phyloP scores from a whole-genome alignment of 2,797 vertebrate species.

The Mastacembelus armatus region DNA sequence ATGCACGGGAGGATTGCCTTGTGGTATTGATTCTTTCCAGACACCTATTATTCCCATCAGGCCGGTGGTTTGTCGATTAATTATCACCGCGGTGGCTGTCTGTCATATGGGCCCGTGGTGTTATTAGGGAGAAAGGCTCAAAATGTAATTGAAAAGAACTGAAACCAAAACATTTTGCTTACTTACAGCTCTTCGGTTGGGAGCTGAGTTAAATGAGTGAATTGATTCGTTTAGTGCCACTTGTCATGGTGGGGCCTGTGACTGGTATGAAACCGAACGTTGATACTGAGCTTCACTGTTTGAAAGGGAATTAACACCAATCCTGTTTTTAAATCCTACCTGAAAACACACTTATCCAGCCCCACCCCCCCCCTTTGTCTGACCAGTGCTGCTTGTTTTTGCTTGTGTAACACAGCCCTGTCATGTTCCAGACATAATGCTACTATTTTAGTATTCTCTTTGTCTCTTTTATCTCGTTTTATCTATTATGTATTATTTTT shows the following conservation, averaged over 20 bases:
- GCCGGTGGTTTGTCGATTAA: conserved; percentile 54
- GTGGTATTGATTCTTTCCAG: conserved; percentile 56
- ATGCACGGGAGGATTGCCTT: conserved; percentile 28
- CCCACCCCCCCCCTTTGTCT: too few relatives aligned
- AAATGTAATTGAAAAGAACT: conserved; percentile 35
- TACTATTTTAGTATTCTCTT: not conserved
- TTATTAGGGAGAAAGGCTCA: conserved; percentile 28
- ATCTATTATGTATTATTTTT: not conserved
- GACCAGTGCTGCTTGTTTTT: too few relatives aligned
- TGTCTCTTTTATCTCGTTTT: not conserved
- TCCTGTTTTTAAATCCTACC: conserved; percentile 3
- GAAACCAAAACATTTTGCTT: conserved; percentile 21
- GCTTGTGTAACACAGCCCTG: too few relatives aligned
- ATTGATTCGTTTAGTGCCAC: not conserved
- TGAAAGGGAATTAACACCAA: not conserved
- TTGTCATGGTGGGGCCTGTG: conserved; percentile 6
- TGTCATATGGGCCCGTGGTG: conserved; percentile 20
- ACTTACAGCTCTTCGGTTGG: conserved; percentile 8
- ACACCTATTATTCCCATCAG: conserved; percentile 49
- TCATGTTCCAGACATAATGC: not conserved
- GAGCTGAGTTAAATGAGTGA: conserved; percentile 5
- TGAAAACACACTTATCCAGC: too few relatives aligned
- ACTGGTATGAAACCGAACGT: conserved; percentile 1
- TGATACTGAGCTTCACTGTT: not conserved
- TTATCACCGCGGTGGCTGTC: conserved; percentile 36